Conservation (phyloP, 2,888 invertebrate species). For the Drepana falcataria region DNA sequence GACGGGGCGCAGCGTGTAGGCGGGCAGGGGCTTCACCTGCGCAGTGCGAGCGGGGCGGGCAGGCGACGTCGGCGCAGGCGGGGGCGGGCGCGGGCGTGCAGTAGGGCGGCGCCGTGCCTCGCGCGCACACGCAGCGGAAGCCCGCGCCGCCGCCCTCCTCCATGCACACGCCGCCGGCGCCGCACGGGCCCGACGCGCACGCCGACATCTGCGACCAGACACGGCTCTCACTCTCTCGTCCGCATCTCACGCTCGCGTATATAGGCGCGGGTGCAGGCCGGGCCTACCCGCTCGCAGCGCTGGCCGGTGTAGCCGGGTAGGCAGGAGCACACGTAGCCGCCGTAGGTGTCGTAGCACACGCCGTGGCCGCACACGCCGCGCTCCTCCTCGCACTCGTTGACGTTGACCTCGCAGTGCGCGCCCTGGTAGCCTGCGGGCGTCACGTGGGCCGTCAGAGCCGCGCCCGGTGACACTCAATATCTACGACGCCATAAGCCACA, state of each 20-base stretch:
- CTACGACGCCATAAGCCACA: no score
- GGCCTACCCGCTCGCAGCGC: constrained; percentile 83
- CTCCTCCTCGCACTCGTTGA: constrained; percentile 86
- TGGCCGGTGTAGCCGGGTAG: constrained; percentile 87
- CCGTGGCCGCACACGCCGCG: constrained; percentile 83
- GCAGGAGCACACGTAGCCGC: constrained; percentile 88
- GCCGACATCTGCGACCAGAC: constrained; percentile 70
- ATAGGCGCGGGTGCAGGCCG: not conserved
- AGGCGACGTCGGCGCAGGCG: constrained; percentile 53
- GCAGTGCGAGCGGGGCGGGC: constrained; percentile 46
- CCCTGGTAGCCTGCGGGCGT: constrained; percentile 84
- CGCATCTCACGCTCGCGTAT: not conserved
- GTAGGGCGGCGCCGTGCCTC: constrained; percentile 67
- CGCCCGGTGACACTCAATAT: no score
- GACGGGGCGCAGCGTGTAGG: constrained; percentile 82
- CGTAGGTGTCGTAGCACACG: constrained; percentile 89
- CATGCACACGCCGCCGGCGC: constrained; percentile 85
- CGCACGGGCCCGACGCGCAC: constrained; percentile 84
- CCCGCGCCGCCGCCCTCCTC: constrained; percentile 69
- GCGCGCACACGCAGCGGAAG: constrained; percentile 85
- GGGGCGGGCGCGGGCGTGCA: constrained; percentile 58
- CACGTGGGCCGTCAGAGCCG: no score
- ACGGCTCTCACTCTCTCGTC: not conserved
- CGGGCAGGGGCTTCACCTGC: constrained; percentile 76
- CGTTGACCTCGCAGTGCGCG: constrained; percentile 84